Evolutionary conservation across 2,113 vertebrate species (phyloP), one percentile per base, ranked within the genome.

Genomic region (Lates calcarifer): DNA sequence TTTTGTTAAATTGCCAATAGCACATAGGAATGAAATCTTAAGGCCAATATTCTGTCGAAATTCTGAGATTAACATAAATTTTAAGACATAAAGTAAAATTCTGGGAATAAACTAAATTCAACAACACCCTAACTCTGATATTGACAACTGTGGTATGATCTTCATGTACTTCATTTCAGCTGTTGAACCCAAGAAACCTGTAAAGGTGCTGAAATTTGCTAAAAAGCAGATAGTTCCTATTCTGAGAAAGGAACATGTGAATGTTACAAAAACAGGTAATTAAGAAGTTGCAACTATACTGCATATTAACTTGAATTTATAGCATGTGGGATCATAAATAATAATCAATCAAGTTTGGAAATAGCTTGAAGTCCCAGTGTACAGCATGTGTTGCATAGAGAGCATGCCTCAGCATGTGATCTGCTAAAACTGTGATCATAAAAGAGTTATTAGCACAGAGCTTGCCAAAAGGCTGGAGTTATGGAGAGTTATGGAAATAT

Each of bases 231-330:
- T 51, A 2, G 47, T 64, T 45, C 55, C 84, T 33, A 26, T 80
- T 24, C 57, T 84, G 51, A 87, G 81, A 57, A 84, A 63, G 58
- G 64, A 83, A 35, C 84, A 75, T 15, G 0, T 53, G 7, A 85
- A 83, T 62, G 43, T 88, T 9, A 89, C 86, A 70, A 82, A 87
- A 83, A 8, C 78, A 74, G 83, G 88, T 84, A 11, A 41, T 24
- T 60, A 49, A 22, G n/a, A 61, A 8, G 3, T 0, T 28, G 11
- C 13, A 41, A 55, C 29, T 18, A 22, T 24, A 61, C 37, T n/a
- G 31, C n/a, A 20, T 22, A 26, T 24, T 20, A 45, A 58, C 29
- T 61, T 29, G 10, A 47, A 47, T 12, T 22, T 18, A 15, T 18
- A 47, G 45, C 45, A 26, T 39, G 35, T 8, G 0, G n/a, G 35